These are phyloP conservation scores for Bruchidius siliquastri DNA, from an alignment of 2,888 invertebrate species.

Conservation along the genomic window DNA sequence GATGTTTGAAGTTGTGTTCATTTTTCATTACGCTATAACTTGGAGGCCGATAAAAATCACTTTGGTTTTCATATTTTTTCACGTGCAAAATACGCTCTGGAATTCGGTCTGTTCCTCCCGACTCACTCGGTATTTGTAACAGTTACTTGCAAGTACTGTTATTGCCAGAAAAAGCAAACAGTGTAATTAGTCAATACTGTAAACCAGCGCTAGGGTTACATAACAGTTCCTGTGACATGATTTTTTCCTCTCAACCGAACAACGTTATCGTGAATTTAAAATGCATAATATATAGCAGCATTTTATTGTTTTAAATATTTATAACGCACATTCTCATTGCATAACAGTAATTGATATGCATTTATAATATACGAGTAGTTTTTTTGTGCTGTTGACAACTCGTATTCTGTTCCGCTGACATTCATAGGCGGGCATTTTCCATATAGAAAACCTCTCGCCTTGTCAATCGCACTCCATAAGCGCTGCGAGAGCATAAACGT, in stretches of 20 bases:
- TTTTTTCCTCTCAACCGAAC: background rate
- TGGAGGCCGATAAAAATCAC: too few species aligned
- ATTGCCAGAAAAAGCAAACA: background rate
- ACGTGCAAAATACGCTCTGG: too few species aligned
- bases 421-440: background rate
- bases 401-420: background rate
- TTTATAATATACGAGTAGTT: background rate
- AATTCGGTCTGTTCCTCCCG: too few species aligned
- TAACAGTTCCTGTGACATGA: background rate
- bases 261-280: background rate
- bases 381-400: background rate
- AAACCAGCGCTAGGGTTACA: background rate
- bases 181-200: background rate
- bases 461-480: too few species aligned
- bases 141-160: background rate
- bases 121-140: background rate
- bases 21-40: too few species aligned
- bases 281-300: background rate
- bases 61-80: too few species aligned
- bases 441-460: too few species aligned
- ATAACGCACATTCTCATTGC: background rate
- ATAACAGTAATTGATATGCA: background rate
- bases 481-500: too few species aligned
- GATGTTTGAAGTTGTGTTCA: too few species aligned
- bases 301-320: background rate